Base-by-base conservation (phyloP, 2,797 vertebrate genomes). In the Acridotheres tristis region DNA sequence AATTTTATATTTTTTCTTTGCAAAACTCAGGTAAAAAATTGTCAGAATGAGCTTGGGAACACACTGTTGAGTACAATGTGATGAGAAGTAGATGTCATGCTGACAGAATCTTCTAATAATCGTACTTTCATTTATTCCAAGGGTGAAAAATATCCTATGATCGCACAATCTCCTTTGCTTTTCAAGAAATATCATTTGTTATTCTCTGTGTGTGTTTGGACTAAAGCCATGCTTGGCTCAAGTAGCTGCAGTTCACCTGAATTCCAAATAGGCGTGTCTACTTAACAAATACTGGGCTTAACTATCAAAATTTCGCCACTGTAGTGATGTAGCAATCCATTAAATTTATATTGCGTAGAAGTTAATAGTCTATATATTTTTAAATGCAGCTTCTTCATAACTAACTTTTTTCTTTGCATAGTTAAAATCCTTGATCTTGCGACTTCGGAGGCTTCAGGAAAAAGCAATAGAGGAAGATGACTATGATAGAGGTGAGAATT, bases 391-490 rank as follows among this genome's bases (percentile, higher is more conserved):
- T 55, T 65, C n/a, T 55, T 89, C 5, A 29, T 85, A 62, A 80
- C 42, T 30, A 45, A 68, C 17, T 30, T 25, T 23, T 88, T 47
- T 85, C 88, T 84, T 73, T 90, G 81, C 57, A 68, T 94, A 99
- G 99, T 97, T 99, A 50, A 98, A 98, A 67, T 98, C 98, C 89
- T 98, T 98, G 97, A 98, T 98, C 96, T 97, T 98, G 94, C 98
- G 95, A 85, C 98, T 99, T 85, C 98, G 98, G 97, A 97, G 97
- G 91, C 98, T 99, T 94, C 99, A 99, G 96, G 98, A 99, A 96
- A 99, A 98, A 97, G 98, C 99, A 26, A 50, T 99, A 90, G 96
- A 98, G 85, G 98, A 98, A 48, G 99, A 98, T 30, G 98, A 99
- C 96, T 99, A 98, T 75, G 99, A 99, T 17, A 97, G 95, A 97